Evolutionary conservation across 2,113 vertebrate genomes (phyloP).

Genomic region (Cebus imitator): DNA sequence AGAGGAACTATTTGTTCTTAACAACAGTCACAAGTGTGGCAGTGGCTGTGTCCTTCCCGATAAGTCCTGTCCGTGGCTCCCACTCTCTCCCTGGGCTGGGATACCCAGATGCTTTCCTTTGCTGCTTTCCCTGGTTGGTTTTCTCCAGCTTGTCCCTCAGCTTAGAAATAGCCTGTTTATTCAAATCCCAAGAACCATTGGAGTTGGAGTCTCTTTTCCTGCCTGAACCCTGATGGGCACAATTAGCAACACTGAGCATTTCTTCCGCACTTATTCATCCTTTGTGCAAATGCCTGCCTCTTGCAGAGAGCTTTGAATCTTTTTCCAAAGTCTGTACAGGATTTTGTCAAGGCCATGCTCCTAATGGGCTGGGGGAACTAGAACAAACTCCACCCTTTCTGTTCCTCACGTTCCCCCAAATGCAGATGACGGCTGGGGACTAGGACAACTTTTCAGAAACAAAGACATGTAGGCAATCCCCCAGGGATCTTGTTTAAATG

Average conservation of each 20-base stretch:
- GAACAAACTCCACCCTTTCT: not conserved
- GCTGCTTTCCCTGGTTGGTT: not conserved
- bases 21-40: not conserved
- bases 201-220: not conserved
- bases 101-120: not conserved
- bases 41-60: not conserved
- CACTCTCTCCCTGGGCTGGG: no score
- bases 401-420: not conserved
- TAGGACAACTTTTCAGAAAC: not conserved
- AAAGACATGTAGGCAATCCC: not conserved
- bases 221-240: not conserved
- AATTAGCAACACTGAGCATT: not conserved
- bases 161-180: not conserved
- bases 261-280: not conserved
- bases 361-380: not conserved
- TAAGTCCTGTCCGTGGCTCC: accelerated
- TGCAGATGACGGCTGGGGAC: not conserved
- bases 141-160: not conserved
- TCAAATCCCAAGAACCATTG: not conserved
- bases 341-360: no score
- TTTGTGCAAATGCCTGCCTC: not conserved
- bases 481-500: not conserved
- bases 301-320: not conserved
- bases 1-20: no score
- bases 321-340: not conserved